Evolutionary conservation across 2,113 vertebrate species (phyloP).

Genomic region (Craseonycteris thonglongyai): DNA sequence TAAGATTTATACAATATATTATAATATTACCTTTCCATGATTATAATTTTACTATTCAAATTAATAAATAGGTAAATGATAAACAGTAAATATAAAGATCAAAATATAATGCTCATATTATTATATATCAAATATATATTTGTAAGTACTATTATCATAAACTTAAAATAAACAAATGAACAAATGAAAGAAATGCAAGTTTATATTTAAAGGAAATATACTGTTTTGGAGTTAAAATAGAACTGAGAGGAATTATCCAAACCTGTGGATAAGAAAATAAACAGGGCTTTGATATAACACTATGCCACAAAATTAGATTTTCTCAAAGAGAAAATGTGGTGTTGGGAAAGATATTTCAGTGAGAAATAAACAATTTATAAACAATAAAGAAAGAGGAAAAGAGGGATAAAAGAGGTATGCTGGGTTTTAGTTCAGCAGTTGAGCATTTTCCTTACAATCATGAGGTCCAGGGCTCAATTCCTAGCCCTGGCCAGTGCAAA

Average conservation of each 20-base stretch:
- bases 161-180: neutral
- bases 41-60: neutral
- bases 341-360: neutral
- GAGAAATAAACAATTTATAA: neutral
- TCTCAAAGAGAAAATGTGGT: neutral
- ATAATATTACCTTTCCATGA: neutral
- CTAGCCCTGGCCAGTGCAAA: too few species aligned
- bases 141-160: neutral
- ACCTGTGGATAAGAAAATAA: neutral
- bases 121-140: neutral
- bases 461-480: too few species aligned
- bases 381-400: neutral
- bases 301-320: neutral
- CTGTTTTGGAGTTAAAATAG: neutral
- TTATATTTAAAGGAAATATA: neutral
- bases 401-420: too few species aligned
- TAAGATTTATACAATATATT: neutral
- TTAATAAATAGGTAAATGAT: neutral
- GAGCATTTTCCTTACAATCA: too few species aligned
- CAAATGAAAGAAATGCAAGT: neutral
- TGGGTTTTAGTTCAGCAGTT: too few species aligned
- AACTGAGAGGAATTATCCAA: neutral
- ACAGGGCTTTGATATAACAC: neutral
- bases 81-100: neutral
- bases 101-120: neutral